These are phyloP conservation scores for Cyprinus carpio DNA, from an alignment of 2,113 vertebrate species.

Conservation along the genomic window DNA sequence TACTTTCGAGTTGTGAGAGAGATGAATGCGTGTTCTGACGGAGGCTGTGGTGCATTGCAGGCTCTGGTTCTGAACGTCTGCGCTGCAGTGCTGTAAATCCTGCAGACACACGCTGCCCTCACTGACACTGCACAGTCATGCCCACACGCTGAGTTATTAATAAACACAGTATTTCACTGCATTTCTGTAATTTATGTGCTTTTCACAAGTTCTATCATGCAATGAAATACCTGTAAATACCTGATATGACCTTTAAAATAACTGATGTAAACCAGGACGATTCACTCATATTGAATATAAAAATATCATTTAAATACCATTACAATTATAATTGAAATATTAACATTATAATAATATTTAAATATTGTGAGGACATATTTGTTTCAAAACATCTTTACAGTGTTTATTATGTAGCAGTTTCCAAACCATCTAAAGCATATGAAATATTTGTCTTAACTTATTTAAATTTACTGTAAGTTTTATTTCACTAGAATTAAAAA, in stretches of 20 bases:
- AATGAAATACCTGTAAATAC: neutral
- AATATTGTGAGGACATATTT: too few species aligned
- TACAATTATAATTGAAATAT: neutral
- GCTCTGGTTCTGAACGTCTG: neutral
- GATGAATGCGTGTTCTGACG: too few species aligned
- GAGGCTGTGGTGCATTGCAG: constrained; percentile 40
- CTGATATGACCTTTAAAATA: neutral
- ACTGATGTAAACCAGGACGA: neutral
- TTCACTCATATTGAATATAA: neutral
- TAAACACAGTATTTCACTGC: neutral
- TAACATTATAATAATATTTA: too few species aligned
- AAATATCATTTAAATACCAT: neutral
- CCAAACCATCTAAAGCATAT: neutral
- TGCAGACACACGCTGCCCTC: neutral
- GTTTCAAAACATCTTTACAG: too few species aligned
- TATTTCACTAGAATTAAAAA: too few species aligned
- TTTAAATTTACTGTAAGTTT: neutral
- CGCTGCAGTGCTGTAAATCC: constrained; percentile 72
- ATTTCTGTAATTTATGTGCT: neutral
- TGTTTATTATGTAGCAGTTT: neutral
- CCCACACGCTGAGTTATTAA: neutral
- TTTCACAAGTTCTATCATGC: neutral
- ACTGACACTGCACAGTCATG: constrained; percentile 53
- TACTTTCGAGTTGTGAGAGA: neutral
- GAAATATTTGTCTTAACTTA: neutral